Evolutionary conservation across 2,888 invertebrate species (phyloP), one percentile per base, ranked within the genome.

Genomic region (Drosophila quinaria): DNA sequence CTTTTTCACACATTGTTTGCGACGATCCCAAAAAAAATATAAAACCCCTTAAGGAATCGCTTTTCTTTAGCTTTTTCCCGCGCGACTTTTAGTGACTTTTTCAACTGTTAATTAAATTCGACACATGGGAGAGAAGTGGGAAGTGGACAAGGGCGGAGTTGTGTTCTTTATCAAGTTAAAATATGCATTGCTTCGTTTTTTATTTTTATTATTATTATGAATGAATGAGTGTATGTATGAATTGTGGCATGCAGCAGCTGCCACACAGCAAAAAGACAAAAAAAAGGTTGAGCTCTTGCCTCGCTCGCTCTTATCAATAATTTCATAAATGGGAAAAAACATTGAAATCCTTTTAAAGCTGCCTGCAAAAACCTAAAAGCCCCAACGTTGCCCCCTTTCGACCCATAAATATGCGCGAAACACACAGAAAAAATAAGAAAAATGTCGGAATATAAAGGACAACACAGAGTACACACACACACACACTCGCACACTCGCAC

Each of bases 311-410:
- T 86, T 86, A 86, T 86, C 85, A 87, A 87, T 89, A 89, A 89
- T 84, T 86, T 89, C 89, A 85, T 85, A 89, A 89, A 87, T 80
- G 81, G 41, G 75, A 81, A 68, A 68, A 78, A 76, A 86, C 85
- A 86, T 62, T 86, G 89, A 86, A 86, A 86, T 89, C 85, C 85
- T 86, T 86, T 86, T 86, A 89, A 89, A 70, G 84, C 75, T 65
- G 70, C 37, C 82, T 47, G 51, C 64, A 69, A 70, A 61, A 67
- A 68, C 44, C 59, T 51, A 52, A 80, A 65, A 67, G 70, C 68
- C 60, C 69, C 76, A 73, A 61, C 61, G 54, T 54, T 63, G 60
- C 39, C 44, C 44, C 47, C 65, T 46, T 70, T 67, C 51, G 49
- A 51, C 19, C 68, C 81, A 81, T 87, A 78, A 84, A 84, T 76